Conservation (phyloP, 1,140 invertebrate genomes). For the Drosophila equinoxialis region DNA sequence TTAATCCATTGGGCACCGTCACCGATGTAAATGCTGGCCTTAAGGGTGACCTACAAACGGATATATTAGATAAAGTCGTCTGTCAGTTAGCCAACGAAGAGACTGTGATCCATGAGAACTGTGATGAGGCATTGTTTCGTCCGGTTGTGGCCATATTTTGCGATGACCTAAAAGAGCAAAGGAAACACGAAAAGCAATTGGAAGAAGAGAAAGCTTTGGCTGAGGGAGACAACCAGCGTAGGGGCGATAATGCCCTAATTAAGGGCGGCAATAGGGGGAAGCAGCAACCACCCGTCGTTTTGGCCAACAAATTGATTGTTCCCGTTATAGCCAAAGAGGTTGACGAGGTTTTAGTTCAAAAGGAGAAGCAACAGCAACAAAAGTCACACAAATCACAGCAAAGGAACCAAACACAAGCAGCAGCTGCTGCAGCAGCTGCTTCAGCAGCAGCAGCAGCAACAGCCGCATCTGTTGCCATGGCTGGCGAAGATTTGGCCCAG, state of each 20-base stretch:
- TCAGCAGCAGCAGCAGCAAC: slow-evolving; percentile 53
- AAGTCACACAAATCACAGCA: slow-evolving; percentile 81
- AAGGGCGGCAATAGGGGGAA: slow-evolving; percentile 18
- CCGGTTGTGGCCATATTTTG: slow-evolving; percentile 84
- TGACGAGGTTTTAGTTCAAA: slow-evolving; percentile 83
- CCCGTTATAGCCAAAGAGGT: slow-evolving; percentile 80
- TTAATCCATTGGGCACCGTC: slow-evolving; percentile 89
- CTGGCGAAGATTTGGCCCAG: slow-evolving; percentile 56
- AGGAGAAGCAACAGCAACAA: slow-evolving; percentile 83
- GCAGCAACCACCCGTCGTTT: slow-evolving; percentile 62
- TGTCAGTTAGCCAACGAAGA: slow-evolving; percentile 82
- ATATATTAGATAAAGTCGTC: slow-evolving; percentile 82
- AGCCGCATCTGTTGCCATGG: slow-evolving; percentile 27
- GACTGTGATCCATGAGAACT: slow-evolving; percentile 85
- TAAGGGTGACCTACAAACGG: slow-evolving; percentile 84
- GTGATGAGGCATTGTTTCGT: slow-evolving; percentile 86
- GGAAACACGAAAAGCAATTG: slow-evolving; percentile 44
- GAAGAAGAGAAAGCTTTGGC: slow-evolving; percentile 1
- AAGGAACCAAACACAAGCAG: slow-evolving; percentile 78
- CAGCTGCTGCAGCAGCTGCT: slow-evolving; percentile 20
- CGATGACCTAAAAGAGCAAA: slow-evolving; percentile 57
- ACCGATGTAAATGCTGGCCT: slow-evolving; percentile 82
- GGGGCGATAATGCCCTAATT: no score
- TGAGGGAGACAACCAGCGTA: not conserved
- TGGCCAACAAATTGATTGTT: slow-evolving; percentile 76